Evolutionary conservation across 2,888 invertebrate genomes (phyloP), one percentile per base, ranked within the genome.

Genomic region (Epicampocera succincta): DNA sequence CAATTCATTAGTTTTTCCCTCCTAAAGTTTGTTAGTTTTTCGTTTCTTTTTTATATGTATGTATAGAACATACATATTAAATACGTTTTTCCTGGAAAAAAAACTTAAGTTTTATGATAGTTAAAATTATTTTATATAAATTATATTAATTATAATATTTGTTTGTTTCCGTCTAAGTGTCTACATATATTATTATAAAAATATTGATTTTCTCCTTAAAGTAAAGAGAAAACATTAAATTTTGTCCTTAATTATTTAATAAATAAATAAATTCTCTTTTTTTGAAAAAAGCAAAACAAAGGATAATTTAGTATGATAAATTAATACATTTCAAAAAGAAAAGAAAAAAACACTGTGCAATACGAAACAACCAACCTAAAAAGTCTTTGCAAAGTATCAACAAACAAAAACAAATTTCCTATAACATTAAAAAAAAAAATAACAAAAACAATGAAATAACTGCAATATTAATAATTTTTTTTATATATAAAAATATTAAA

Each of bases 391-490:
- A 60, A 71, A 33, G 3, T 61, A 13, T 68, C 11, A 33, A 38
- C 33, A 52, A 61, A 76, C 38, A 73, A 77, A 68, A 21, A 52
- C 42, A 72, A 77, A 71, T 78, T 82, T 82, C 82, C 82, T 82
- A 82, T 66, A 77, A 78, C 54, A 72, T 19, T 17, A 17, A 72
- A 40, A 50, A 60, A 60, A 44, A 21, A 52, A 52, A 72, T 13
- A 79, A 68, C 63, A 74, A 79, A 73, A 80, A 63, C 61, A 74
- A 69, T 56, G 61, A 65, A 82, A 65, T 48, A 78, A 75, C 56
- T 78, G 71, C 78, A 78, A 82, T 82, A 82, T 78, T 71, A 48
- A 75, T 73, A 66, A 48, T n/a, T 63, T 71, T 72, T 80, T 77
- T 65, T 78, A 33, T 66, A 75, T 74, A 71, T 56, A 76, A 63